Evolutionary conservation across 2,888 invertebrate species (phyloP).

Genomic region (Caenorhabditis becei): DNA sequence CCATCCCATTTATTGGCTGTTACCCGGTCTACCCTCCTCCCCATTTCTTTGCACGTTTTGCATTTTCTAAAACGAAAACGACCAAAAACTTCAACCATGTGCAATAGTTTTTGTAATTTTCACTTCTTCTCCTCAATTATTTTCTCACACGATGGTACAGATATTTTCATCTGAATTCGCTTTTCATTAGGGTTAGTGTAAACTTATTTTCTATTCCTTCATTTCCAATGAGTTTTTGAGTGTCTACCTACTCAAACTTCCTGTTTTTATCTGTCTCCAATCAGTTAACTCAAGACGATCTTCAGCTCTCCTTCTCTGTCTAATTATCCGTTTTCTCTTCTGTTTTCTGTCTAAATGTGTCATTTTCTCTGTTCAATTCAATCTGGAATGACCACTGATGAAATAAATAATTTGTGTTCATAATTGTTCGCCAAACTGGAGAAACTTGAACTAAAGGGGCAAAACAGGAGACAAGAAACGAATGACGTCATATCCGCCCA

Average conservation of each 20-base stretch:
- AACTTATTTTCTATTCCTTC: too few relatives aligned
- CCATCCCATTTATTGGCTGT: not conserved
- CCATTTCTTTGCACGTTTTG: constrained; percentile 12
- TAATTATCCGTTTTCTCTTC: constrained; percentile 4
- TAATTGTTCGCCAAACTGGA: not conserved
- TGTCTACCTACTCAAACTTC: too few relatives aligned
- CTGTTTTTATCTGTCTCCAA: constrained; percentile 5
- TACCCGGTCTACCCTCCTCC: constrained; percentile 27
- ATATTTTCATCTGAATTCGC: constrained; percentile 36
- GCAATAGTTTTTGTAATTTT: constrained; percentile 26
- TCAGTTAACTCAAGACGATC: constrained; percentile 60
- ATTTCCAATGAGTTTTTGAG: constrained; percentile 2
- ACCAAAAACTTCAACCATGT: constrained; percentile 26
- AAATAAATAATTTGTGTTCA: constrained; percentile 6
- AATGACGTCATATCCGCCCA: not conserved
- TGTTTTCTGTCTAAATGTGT: constrained; percentile 23
- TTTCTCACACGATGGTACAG: constrained; percentile 26
- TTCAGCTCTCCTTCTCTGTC: constrained; percentile 24
- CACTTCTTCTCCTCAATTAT: not conserved
- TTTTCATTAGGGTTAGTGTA: constrained; percentile 58
- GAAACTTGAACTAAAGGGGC: not conserved
- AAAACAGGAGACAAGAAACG: not conserved
- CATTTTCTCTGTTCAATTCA: constrained; percentile 1
- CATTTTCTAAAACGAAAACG: constrained; percentile 13
- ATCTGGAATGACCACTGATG: constrained; percentile 9